Evolutionary conservation across 2,797 vertebrate species (phyloP), one percentile per base, ranked within the genome.

Genomic region (Cuniculus paca): DNA sequence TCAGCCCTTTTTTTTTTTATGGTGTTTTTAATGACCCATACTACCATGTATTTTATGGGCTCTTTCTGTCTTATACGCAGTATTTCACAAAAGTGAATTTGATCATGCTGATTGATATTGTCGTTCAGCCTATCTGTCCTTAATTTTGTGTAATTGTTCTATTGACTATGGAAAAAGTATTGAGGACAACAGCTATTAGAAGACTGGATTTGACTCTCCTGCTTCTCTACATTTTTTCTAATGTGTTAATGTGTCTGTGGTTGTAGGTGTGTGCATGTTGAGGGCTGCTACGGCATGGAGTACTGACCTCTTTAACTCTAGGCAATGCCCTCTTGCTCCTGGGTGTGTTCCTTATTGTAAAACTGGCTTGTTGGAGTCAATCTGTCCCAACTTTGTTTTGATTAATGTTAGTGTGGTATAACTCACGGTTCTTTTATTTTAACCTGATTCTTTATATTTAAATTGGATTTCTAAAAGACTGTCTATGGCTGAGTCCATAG

Each of bases 251-350:
- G 6, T 19, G 17, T 8, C 34, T 8, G 63, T 6, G 19, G 34
- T 19, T 36, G 19, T 13, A 5, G 3, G 34, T n/a, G 34, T 5
- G 5, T n/a, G 7, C 63, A 9, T 9, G 3, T n/a, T 12, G 2
- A 34, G 26, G 61, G 63, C 8, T 14, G 34, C 7, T 19, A 13
- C 8, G 63, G n/a, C 16, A 1, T 68, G 34, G 63, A n/a, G 63
- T n/a, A 6, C 63, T n/a, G 34, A 68, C 16, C 34, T 19, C 34
- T 36, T 19, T 26, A 28, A 6, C 34, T 19, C 63, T 36, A 6
- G 3, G 63, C 19, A 7, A 19, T n/a, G n/a, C 63, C 14, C 63
- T 68, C 63, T 13, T 68, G 63, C n/a, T 68, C 34, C 34, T 20
- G 63, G n/a, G 1, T 68, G 10, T 20, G n/a, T 20, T 20, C 34